These are phyloP conservation scores for Typhlichthys eigenmanni DNA, from an alignment of 2,797 vertebrate genomes.

Conservation along the genomic window DNA sequence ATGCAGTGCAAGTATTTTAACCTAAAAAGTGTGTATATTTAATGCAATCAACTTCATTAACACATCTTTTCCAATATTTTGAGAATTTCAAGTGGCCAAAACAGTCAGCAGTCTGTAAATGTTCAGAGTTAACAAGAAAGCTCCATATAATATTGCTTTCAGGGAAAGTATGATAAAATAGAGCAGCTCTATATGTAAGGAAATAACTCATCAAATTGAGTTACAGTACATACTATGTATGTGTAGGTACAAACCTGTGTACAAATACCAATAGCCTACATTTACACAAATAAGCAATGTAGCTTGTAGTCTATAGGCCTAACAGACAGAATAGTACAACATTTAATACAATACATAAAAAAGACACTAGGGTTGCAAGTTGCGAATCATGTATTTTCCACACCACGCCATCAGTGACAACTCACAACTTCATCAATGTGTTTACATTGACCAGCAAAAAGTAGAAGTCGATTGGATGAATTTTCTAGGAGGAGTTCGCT, in stretches of 20 bases:
- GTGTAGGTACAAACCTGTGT: background rate
- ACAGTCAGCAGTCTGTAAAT: slow-evolving; percentile 9
- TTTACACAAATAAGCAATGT: background rate
- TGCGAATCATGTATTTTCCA: too few relatives aligned
- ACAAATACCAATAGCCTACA: background rate
- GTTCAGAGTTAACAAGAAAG: slow-evolving; percentile 3
- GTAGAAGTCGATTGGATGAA: too few relatives aligned
- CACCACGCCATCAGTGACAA: too few relatives aligned
- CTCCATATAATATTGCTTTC: slow-evolving; percentile 4
- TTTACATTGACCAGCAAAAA: too few relatives aligned
- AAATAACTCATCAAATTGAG: background rate
- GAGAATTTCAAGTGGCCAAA: background rate
- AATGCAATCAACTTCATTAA: slow-evolving; percentile 21
- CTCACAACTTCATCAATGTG: too few relatives aligned
- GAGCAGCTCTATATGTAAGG: background rate
- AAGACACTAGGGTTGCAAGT: too few relatives aligned
- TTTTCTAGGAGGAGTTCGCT: too few relatives aligned
- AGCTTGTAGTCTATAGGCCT: background rate
- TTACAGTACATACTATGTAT: background rate
- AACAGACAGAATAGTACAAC: background rate
- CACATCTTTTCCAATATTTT: slow-evolving; percentile 11
- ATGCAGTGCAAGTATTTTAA: slow-evolving; percentile 48
- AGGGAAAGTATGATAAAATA: background rate
- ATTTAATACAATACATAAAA: background rate
- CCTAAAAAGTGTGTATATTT: slow-evolving; percentile 38